phyloP scores from a whole-genome alignment of 1,140 invertebrate species.

The Drosophila virilis region DNA sequence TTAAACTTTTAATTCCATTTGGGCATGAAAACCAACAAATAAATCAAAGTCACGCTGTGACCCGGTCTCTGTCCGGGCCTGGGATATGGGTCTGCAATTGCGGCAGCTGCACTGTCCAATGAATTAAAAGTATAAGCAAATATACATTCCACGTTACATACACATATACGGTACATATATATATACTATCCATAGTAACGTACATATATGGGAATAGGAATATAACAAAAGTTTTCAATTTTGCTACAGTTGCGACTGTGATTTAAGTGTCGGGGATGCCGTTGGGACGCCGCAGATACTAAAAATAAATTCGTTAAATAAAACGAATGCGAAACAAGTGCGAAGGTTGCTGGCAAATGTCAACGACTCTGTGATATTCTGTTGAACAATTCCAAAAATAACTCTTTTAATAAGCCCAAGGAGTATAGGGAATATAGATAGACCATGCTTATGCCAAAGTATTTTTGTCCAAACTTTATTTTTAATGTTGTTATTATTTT shows the following conservation, averaged over 20 bases:
- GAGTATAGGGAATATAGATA: no score
- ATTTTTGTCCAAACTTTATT: no score
- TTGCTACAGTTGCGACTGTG: conserved; percentile 64
- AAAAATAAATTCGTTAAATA: conserved; percentile 57
- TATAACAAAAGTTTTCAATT: conserved; percentile 72
- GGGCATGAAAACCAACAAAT: conserved; percentile 61
- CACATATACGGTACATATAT: conserved; percentile 31
- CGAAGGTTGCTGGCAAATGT: not conserved
- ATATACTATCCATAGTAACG: conserved; percentile 1
- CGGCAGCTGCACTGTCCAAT: conserved; percentile 60
- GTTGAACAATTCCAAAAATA: not conserved
- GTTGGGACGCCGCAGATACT: conserved; percentile 24
- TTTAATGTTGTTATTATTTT: no score
- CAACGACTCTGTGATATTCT: not conserved
- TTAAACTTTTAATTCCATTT: conserved; percentile 78
- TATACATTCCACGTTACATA: conserved; percentile 7
- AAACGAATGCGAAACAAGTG: conserved; percentile 11
- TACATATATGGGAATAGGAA: not conserved
- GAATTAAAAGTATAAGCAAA: conserved; percentile 69
- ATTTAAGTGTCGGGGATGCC: conserved; percentile 58
- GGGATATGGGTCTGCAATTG: conserved; percentile 23
- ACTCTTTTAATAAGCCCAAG: no score
- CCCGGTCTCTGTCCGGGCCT: conserved; percentile 21
- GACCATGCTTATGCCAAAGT: no score
- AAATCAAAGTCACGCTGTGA: conserved; percentile 64